Conservation (phyloP, 2,888 invertebrate genomes). For the Electrophaes corylata region DNA sequence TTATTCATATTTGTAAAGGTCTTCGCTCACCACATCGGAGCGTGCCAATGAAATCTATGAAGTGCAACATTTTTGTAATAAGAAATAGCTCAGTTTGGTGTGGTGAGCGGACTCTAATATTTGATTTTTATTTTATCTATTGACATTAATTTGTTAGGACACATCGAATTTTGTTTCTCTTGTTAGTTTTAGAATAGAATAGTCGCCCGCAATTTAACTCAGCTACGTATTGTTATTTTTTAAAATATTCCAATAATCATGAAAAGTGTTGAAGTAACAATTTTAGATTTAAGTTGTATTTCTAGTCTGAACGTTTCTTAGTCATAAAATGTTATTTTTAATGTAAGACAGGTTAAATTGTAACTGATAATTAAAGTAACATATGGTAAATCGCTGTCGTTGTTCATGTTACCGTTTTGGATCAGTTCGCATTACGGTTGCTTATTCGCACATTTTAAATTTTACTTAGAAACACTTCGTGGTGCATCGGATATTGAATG, state of each 20-base stretch:
- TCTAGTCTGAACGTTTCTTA: constrained; percentile 78
- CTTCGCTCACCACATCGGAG: neutral
- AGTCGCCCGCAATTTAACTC: constrained; percentile 51
- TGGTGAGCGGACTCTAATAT: neutral
- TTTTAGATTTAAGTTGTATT: constrained; percentile 65
- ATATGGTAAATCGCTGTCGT: constrained; percentile 41
- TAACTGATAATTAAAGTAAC: constrained; percentile 6
- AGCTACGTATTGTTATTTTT: constrained; percentile 49
- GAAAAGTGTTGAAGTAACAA: constrained; percentile 49
- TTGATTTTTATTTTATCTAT: constrained; percentile 41
- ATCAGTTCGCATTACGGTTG: constrained; percentile 58
- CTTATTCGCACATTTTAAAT: constrained; percentile 74
- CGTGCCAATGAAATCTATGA: neutral
- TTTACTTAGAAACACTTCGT: constrained; percentile 54
- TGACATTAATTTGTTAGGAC: constrained; percentile 45
- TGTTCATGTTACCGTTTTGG: constrained; percentile 41
- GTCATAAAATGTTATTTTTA: constrained; percentile 67
- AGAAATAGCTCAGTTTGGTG: neutral
- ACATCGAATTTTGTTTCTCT: constrained; percentile 57
- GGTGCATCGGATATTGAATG: constrained; percentile 48
- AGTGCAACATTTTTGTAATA: too few species aligned
- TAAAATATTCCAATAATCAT: constrained; percentile 49
- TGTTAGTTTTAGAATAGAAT: constrained; percentile 37
- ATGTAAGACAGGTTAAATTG: constrained; percentile 42
- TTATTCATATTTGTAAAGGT: constrained; percentile 10